Percentiles rank a stretch among this genome's conserved stretches.
phyloP scores from a whole-genome alignment of 1,140 invertebrate species.

The Melanaphis sacchari region DNA sequence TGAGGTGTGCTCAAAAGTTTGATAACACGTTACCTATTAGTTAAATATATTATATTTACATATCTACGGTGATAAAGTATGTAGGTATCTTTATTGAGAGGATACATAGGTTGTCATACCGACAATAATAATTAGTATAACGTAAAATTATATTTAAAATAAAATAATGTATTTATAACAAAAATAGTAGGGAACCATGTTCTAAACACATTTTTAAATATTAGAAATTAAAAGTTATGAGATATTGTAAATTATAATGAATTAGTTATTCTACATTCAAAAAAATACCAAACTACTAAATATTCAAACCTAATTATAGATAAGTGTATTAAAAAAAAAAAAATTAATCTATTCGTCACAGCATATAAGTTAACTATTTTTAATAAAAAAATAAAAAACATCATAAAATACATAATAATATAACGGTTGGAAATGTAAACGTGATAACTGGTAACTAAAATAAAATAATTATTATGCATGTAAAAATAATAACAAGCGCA shows the following conservation, averaged over 20 bases:
- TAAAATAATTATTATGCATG: neutral
- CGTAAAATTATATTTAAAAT: no score
- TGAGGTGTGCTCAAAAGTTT: no score
- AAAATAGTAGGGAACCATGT: no score
- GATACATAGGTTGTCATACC: neutral
- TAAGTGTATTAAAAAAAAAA: neutral
- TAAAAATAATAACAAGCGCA: constrained; percentile 30
- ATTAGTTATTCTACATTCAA: neutral
- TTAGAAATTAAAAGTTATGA: no score
- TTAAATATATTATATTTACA: neutral
- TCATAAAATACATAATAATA: neutral
- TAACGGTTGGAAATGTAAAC: neutral
- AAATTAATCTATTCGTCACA: neutral
- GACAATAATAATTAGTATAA: neutral
- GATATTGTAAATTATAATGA: no score
- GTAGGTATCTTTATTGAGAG: neutral
- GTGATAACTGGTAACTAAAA: neutral
- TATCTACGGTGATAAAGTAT: neutral
- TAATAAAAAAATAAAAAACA: neutral
- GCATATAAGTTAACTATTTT: neutral
- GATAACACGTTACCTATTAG: no score
- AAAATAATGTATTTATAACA: no score
- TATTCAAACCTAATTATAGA: neutral
- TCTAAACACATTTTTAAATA: no score
- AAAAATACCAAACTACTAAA: neutral